A percentile compares a stretch with the other conserved stretches of the same genome.
Conservation (phyloP, 2,797 vertebrate species). For the Neoniphon sammara region DNA sequence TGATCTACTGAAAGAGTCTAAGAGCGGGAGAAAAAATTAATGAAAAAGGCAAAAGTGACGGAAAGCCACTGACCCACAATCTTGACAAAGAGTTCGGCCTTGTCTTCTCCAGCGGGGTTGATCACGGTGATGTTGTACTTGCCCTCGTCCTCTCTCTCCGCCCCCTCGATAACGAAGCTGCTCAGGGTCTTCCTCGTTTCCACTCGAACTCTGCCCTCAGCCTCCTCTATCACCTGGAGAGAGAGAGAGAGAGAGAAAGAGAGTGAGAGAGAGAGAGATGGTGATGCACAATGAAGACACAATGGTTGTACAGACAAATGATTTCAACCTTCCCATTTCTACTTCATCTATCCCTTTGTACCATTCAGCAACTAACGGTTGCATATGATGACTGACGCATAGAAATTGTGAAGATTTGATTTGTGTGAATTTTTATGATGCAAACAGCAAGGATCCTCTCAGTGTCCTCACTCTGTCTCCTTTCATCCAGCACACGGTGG, state of each 20-base stretch:
- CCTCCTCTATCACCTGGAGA: conserved; percentile 76
- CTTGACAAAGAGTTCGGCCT: conserved; percentile 82
- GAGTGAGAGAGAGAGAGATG: conserved; percentile 7
- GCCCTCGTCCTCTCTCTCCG: conserved; percentile 84
- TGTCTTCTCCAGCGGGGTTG: conserved; percentile 88
- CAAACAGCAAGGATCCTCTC: conserved; percentile 9
- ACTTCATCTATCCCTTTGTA: conserved; percentile 31
- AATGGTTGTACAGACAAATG: conserved; percentile 39
- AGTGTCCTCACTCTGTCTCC: conserved; percentile 77
- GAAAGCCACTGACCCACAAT: conserved; percentile 86
- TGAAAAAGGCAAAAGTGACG: background rate
- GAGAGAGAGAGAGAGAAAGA: background rate
- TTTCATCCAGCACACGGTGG: conserved; percentile 87
- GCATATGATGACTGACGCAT: conserved; percentile 45
- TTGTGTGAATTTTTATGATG: conserved; percentile 28
- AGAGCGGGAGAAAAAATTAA: background rate
- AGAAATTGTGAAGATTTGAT: conserved; percentile 29
- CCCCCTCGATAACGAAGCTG: conserved; percentile 91
- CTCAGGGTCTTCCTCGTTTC: conserved; percentile 83
- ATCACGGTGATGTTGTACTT: conserved; percentile 86
- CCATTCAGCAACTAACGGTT: conserved; percentile 27
- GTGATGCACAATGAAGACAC: conserved; percentile 7
- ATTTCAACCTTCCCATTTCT: conserved; percentile 49
- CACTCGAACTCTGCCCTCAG: conserved; percentile 84
- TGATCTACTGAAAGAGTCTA: too few species aligned